Evolutionary conservation across 2,888 invertebrate genomes (phyloP), one percentile per base, ranked within the genome.

Genomic region (Alentia gelatinosa): DNA sequence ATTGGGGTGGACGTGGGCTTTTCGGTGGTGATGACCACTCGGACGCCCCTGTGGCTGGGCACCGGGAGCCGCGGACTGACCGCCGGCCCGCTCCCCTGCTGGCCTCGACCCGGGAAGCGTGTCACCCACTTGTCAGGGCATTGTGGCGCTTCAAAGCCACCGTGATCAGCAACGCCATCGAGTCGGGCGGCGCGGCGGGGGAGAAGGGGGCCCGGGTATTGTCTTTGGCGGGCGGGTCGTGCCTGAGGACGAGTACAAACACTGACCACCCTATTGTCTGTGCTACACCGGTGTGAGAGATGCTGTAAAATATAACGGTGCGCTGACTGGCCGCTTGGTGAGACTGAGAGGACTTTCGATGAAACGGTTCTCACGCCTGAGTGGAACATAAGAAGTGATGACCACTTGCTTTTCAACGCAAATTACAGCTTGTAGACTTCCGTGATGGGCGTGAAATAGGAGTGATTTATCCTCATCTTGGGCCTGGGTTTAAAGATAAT

Each of bases 91-190:
- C 15, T n/a, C 63, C 63, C 63, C 63, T n/a, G n/a, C n/a, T n/a
- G 15, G 19, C n/a, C 15, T n/a, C 9, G 63, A 5, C 68, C 68
- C 68, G 5, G 68, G 68, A 30, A 26, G 33, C 68, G 68, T 68
- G 68, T 68, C 68, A 68, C 68, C 68, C 68, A 68, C 68, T 68
- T 68, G 68, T 68, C 68, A 4, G 26, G 47, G 12, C 33, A 68
- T 68, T 68, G 68, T 68, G 68, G n/a, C 12, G 1, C 68, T n/a
- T 68, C 68, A 68, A 7, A 68, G 68, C 9, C 30, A 30, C 30
- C 68, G 68, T 68, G 68, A 68, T 68, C 68, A 68, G 68, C 68
- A 68, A 26, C 68, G 68, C 68, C 68, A 68, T 68, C 68, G 68
- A 68, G 68, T 30, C 47, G 47, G 5, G 30, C 26, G 30, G n/a